phyloP scores from a whole-genome alignment of 23 tunicate genomes.

The Phallusia fumigata region DNA sequence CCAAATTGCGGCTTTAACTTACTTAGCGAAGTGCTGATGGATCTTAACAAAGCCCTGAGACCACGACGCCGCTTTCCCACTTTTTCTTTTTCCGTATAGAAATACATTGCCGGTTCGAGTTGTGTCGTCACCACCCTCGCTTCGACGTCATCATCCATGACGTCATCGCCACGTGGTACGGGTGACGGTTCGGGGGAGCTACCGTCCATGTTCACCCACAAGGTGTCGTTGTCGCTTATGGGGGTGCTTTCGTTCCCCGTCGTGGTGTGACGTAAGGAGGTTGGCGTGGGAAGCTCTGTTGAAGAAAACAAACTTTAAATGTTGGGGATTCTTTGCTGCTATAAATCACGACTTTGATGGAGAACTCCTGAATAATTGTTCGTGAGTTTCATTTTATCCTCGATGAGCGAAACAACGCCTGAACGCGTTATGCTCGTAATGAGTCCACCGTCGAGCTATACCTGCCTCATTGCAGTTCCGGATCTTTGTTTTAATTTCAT shows the following conservation, averaged over 20 bases:
- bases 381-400: too few species aligned
- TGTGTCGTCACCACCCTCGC: background rate
- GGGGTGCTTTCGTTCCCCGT: background rate
- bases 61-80: background rate
- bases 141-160: background rate
- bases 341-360: too few species aligned
- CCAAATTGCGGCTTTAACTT: background rate
- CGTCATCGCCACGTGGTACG: background rate
- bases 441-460: too few species aligned
- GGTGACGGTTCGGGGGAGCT: too few species aligned
- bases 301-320: background rate
- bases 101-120: background rate
- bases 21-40: background rate
- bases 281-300: background rate
- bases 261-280: background rate
- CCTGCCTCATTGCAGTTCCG: too few species aligned
- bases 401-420: too few species aligned
- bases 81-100: background rate
- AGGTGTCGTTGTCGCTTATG: background rate
- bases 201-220: background rate
- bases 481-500: too few species aligned
- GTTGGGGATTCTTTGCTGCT: too few species aligned
- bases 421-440: too few species aligned
- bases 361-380: too few species aligned
- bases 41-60: background rate